Conservation (phyloP, 1,140 invertebrate species). For the Hylaeus anthracinus region DNA sequence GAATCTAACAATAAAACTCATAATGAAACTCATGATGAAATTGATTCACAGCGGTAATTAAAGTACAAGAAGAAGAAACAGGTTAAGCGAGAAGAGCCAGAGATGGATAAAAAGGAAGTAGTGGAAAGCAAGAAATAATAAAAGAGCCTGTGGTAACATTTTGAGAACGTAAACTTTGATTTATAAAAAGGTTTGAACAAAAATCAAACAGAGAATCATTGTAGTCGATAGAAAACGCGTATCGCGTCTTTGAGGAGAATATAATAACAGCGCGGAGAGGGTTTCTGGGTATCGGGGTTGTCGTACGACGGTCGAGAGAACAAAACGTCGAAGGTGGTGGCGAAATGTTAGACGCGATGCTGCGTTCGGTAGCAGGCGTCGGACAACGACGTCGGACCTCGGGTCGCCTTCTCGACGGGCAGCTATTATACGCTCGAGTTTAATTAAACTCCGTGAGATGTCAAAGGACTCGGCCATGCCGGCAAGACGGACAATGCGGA, state of each 20-base stretch:
- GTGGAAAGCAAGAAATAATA: no score
- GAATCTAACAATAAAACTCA: no score
- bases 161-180: no score
- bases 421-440: constrained; percentile 74
- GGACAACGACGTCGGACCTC: constrained; percentile 54
- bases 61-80: no score
- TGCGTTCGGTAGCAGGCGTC: constrained; percentile 44
- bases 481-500: constrained; percentile 78
- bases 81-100: no score
- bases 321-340: constrained; percentile 36
- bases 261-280: constrained; percentile 2
- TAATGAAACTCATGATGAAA: no score
- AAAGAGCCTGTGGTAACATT: no score
- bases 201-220: no score
- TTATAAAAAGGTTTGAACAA: no score
- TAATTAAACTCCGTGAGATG: constrained; percentile 79
- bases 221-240: no score
- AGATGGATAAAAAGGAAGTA: no score
- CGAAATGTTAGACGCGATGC: constrained; percentile 50
- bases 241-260: background rate
- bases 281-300: background rate
- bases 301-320: background rate
- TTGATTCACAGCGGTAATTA: no score
- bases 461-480: constrained; percentile 76
- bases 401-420: constrained; percentile 60